Evolutionary conservation across 2,113 vertebrate species (phyloP), one percentile per base, ranked within the genome.

Genomic region (Erpornis zantholeuca): DNA sequence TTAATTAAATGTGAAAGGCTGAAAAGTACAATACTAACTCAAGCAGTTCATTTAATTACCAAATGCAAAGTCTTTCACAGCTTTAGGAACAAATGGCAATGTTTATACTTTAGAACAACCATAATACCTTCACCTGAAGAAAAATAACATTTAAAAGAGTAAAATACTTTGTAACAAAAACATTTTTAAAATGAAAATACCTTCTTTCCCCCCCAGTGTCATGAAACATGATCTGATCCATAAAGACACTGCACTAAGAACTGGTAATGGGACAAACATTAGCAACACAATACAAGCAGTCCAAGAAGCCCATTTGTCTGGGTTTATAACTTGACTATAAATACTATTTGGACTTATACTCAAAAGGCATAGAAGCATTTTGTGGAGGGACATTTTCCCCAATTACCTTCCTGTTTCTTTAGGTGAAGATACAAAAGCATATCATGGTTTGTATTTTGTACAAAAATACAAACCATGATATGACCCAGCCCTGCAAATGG

Each of bases 31-130:
- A 95, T 94, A 95, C 79, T 90, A 97, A 94, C 90, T 93, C 79
- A 94, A 96, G 93, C 88, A 94, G 91, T 88, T 97, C 76, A 96
- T 97, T 96, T 97, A 97, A 96, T 82, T 71, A 90, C 50, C 54
- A 87, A 90, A 96, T 33, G 76, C 88, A 94, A 84, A 86, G 72
- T 27, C 59, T 89, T 96, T 64, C 60, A 86, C 42, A 66, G 82
- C 35, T 96, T 94, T 82, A 95, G 80, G 81, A 93, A 89, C 45
- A 96, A 92, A 66, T 49, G 31, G 72, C 15, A 68, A 82, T 70
- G 64, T 95, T 93, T 86, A 77, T 75, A 81, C 64, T 87, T 59
- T 9, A 94, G 70, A 94, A 76, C 45, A 94, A 82, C 76, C 28
- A 14, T 31, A 92, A 87, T 44, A 87, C 35, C 81, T 97, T 78